Evolutionary conservation across 1,140 invertebrate genomes (phyloP).

Genomic region (Steinernema khuongi): DNA sequence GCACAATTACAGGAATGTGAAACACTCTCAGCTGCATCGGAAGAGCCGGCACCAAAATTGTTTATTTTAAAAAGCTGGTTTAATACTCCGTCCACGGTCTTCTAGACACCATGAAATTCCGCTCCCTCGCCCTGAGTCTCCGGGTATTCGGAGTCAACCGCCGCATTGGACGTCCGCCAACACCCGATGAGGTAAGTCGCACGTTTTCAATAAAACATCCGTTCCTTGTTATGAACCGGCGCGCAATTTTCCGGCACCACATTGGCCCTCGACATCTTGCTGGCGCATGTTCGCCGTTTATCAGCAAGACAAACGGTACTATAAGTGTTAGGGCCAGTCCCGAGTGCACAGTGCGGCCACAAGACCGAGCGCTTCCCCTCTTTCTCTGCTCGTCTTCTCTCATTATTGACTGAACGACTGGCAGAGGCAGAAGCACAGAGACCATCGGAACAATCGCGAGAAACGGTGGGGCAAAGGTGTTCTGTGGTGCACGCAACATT

Average conservation of each 20-base stretch:
- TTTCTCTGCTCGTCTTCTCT: no score
- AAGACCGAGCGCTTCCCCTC: no score
- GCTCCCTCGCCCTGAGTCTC: conserved; percentile 34
- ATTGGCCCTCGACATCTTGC: conserved; percentile 7
- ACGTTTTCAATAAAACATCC: not conserved
- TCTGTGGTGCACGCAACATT: no score
- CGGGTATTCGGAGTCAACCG: conserved; percentile 31
- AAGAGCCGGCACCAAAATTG: not conserved
- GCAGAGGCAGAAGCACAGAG: no score
- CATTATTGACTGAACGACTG: no score
- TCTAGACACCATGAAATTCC: conserved; percentile 34
- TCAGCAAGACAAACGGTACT: no score
- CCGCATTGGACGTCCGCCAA: conserved; percentile 12
- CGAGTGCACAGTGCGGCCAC: no score
- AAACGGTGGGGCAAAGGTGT: no score
- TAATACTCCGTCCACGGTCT: not conserved
- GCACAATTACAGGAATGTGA: not conserved
- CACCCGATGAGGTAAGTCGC: conserved; percentile 25
- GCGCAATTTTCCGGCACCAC: not conserved
- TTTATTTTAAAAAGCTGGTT: not conserved
- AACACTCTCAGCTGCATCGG: not conserved
- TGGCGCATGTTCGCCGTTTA: not conserved
- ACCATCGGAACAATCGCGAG: no score
- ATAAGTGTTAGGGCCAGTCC: no score
- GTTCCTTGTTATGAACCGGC: not conserved